Conservation (phyloP, 2,888 invertebrate genomes). For the Brachypterus glaber region DNA sequence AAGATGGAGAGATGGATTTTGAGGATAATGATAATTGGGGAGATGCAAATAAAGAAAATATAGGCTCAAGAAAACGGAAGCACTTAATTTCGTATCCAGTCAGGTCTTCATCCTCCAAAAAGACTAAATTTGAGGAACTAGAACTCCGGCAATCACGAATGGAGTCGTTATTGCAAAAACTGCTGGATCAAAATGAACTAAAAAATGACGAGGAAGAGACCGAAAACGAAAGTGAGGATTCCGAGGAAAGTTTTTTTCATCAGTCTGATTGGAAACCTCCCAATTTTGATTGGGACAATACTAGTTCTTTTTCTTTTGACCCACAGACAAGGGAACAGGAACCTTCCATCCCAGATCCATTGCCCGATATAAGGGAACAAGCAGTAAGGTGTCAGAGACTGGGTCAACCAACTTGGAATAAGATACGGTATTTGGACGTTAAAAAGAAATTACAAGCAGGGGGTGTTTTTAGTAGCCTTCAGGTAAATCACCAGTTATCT, state of each 20-base stretch:
- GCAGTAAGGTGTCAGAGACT: background rate
- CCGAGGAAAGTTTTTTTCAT: background rate
- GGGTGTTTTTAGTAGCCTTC: background rate
- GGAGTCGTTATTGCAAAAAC: background rate
- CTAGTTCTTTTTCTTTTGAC: no score
- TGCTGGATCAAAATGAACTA: background rate
- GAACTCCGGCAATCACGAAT: background rate
- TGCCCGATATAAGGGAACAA: background rate
- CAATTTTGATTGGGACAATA: no score
- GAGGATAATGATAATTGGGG: no score
- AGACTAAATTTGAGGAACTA: no score
- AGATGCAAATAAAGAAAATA: no score
- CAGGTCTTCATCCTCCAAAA: background rate
- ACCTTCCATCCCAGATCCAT: background rate
- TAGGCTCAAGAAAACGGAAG: no score
- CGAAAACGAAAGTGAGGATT: background rate
- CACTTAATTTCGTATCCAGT: no score
- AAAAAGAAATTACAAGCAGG: background rate
- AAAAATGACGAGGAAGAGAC: conserved; percentile 1
- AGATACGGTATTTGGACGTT: background rate
- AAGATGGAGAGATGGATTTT: no score
- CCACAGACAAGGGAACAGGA: background rate
- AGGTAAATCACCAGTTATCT: background rate
- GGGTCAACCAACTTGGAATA: background rate
- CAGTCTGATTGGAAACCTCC: no score